Evolutionary conservation across 2,797 vertebrate species (phyloP).

Genomic region (Lindbergichthys nudifrons): DNA sequence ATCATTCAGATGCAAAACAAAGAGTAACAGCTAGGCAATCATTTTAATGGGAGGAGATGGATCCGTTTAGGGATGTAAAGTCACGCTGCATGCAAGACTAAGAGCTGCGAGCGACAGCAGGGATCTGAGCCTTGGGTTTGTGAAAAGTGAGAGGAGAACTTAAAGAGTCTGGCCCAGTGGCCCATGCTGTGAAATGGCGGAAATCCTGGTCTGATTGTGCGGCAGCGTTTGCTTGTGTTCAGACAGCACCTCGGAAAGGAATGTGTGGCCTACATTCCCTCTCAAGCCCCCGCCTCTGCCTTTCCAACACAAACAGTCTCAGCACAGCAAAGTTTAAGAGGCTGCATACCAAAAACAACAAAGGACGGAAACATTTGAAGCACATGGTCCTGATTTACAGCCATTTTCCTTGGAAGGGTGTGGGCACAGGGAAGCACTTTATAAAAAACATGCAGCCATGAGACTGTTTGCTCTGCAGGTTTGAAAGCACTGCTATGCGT

Average conservation of each 20-base stretch:
- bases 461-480: conserved; percentile 41
- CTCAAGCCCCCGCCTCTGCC: conserved; percentile 55
- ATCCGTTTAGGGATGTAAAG: conserved; percentile 57
- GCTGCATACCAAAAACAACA: conserved; percentile 69
- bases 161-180: conserved; percentile 57
- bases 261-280: conserved; percentile 84
- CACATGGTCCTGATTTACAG: conserved; percentile 59
- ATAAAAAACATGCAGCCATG: conserved; percentile 15
- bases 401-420: conserved; percentile 21
- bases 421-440: conserved; percentile 21
- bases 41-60: conserved; percentile 50
- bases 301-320: conserved; percentile 57
- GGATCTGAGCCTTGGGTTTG: conserved; percentile 57
- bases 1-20: conserved; percentile 43
- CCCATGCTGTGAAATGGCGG: conserved; percentile 69
- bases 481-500: conserved; percentile 38
- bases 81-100: conserved; percentile 30
- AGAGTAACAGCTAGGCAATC: conserved; percentile 39
- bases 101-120: conserved; percentile 35
- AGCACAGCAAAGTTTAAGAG: conserved; percentile 62
- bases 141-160: conserved; percentile 66
- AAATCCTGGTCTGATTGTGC: conserved; percentile 82
- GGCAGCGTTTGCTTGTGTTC: conserved; percentile 75
- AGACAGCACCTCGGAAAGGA: conserved; percentile 81
- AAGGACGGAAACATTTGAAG: conserved; percentile 61